Conservation (phyloP, 2,888 invertebrate genomes). For the Bimastos eiseni region DNA sequence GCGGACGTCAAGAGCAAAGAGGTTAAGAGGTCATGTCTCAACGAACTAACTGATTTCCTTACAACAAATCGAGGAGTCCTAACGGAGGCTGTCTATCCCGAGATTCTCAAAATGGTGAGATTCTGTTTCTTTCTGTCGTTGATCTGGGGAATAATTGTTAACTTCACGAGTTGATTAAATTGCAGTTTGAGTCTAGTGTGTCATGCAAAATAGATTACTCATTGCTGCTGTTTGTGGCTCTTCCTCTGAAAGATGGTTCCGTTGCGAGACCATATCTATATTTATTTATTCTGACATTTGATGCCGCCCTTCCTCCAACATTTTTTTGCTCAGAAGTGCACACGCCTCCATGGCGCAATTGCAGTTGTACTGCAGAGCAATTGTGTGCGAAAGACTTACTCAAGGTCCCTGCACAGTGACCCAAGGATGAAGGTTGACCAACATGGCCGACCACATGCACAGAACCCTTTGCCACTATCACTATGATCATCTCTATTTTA, state of each 20-base stretch:
- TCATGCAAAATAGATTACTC: neutral
- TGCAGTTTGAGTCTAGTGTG: neutral
- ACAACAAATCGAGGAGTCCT: constrained; percentile 86
- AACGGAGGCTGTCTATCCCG: constrained; percentile 95
- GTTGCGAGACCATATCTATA: neutral
- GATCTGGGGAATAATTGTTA: neutral
- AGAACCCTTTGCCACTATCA: too few relatives aligned
- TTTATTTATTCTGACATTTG: too few relatives aligned
- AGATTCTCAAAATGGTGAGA: constrained; percentile 95
- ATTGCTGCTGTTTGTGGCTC: neutral
- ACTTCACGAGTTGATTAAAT: neutral
- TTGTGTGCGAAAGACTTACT: too few relatives aligned
- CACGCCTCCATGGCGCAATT: too few relatives aligned
- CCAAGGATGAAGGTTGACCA: too few relatives aligned
- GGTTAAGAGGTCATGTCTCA: constrained; percentile 92
- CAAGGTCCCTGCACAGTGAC: too few relatives aligned
- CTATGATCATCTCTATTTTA: too few relatives aligned
- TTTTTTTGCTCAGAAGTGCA: too few relatives aligned
- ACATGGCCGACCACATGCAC: too few relatives aligned
- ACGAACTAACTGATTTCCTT: constrained; percentile 96
- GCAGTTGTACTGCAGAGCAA: too few relatives aligned
- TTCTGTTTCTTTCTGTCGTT: neutral
- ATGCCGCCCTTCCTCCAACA: too few relatives aligned
- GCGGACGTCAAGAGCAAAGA: constrained; percentile 98
- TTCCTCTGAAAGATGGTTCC: neutral